phyloP scores from a whole-genome alignment of 1,140 invertebrate genomes.

The Reticulitermes speratus region DNA sequence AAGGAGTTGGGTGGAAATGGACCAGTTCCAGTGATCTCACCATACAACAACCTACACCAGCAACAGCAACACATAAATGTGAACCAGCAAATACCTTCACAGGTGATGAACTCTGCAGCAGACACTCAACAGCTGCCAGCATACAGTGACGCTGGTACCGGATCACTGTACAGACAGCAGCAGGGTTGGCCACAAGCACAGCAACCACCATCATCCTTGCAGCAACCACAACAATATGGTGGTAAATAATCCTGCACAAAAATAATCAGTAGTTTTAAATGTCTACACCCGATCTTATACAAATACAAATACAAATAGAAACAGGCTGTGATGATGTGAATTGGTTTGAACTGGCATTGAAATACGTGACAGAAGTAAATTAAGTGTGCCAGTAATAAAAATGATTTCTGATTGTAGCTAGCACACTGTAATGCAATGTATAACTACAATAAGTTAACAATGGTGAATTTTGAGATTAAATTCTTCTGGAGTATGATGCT shows the following conservation, averaged over 20 bases:
- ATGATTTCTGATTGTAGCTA: too few species aligned
- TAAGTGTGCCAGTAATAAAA: too few species aligned
- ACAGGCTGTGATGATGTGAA: too few species aligned
- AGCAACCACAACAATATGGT: conserved; percentile 36
- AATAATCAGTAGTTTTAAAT: too few species aligned
- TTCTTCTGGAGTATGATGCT: too few species aligned
- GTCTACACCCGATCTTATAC: too few species aligned
- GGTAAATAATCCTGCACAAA: conserved; percentile 15
- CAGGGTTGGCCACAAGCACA: conserved; percentile 35
- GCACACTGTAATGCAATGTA: too few species aligned
- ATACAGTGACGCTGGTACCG: conserved; percentile 15
- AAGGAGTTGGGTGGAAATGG: conserved; percentile 37
- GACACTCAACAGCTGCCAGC: conserved; percentile 33
- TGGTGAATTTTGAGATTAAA: too few species aligned
- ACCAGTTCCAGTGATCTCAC: conserved; percentile 31
- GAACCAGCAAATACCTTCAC: conserved; percentile 37
- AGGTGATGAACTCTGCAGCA: conserved; percentile 25
- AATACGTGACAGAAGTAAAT: too few species aligned
- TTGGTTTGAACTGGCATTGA: too few species aligned
- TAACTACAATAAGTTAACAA: too few species aligned
- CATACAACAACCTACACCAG: background rate
- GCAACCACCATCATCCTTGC: conserved; percentile 35
- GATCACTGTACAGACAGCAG: background rate
- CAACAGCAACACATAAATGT: conserved; percentile 36
- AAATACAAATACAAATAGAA: too few species aligned